Evolutionary conservation across 2,797 vertebrate species (phyloP).

Genomic region (Salarias fasciatus): DNA sequence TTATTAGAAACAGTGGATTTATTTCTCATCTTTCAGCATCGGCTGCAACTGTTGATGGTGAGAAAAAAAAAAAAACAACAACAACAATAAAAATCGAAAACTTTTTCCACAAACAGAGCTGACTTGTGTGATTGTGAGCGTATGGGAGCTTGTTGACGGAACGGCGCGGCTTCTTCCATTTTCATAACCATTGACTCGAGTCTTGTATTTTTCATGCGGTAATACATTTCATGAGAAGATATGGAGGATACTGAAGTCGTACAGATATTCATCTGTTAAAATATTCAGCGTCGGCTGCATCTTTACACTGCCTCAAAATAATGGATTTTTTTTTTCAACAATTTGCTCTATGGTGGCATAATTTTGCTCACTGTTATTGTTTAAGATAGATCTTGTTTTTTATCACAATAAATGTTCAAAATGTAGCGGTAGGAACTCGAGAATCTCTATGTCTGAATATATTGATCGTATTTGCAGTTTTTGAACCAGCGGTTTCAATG

Average conservation of each 20-base stretch:
- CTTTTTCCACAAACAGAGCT: constrained; percentile 5
- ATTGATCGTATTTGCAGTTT: neutral
- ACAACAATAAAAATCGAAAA: neutral
- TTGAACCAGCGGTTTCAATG: neutral
- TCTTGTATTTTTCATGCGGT: constrained; percentile 17
- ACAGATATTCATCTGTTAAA: constrained; percentile 14
- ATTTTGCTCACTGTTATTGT: neutral
- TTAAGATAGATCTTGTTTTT: neutral
- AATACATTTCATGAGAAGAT: constrained; percentile 12
- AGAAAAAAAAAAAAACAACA: no score
- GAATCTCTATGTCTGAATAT: neutral
- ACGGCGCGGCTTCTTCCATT: constrained; percentile 4
- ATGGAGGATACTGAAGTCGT: constrained; percentile 2
- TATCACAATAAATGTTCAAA: neutral
- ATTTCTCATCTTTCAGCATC: no score
- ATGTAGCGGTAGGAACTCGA: neutral
- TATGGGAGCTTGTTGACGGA: no score
- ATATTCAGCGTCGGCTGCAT: constrained; percentile 13
- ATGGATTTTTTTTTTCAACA: no score
- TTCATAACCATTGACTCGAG: neutral
- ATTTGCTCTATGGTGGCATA: neutral
- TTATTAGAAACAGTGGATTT: no score
- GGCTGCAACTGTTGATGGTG: no score
- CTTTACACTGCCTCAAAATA: constrained; percentile 2
- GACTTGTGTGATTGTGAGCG: neutral